Percentiles rank a stretch among this genome's conserved stretches.
Evolutionary conservation across 2,888 invertebrate genomes (phyloP).

Genomic region (Osmoderma eremita): DNA sequence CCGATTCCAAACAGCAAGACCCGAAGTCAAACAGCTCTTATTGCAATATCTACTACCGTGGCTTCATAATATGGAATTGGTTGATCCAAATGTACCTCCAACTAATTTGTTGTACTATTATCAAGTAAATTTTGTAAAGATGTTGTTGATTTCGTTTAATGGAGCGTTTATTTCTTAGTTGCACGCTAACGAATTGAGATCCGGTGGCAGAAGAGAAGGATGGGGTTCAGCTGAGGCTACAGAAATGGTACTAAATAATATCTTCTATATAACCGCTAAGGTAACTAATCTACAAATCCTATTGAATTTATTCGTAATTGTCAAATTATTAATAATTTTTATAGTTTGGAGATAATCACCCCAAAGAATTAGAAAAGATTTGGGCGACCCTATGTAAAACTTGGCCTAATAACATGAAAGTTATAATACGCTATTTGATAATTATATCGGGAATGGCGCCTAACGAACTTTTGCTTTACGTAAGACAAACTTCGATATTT

Average conservation of each 20-base stretch:
- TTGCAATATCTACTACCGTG: constrained; percentile 95
- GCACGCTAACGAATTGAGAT: constrained; percentile 69
- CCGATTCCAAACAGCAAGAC: constrained; percentile 94
- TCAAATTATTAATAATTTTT: constrained; percentile 48
- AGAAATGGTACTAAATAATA: constrained; percentile 98
- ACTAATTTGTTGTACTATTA: constrained; percentile 85
- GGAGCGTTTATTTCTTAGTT: constrained; percentile 57
- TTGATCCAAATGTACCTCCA: constrained; percentile 96
- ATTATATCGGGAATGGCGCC: constrained; percentile 99
- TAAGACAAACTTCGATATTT: constrained; percentile 68
- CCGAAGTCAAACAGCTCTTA: constrained; percentile 90
- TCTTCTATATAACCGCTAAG: constrained; percentile 97
- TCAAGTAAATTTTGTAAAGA: constrained; percentile 69
- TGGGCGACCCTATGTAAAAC: constrained; percentile 96
- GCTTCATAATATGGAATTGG: constrained; percentile 98
- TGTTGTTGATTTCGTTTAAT: not conserved
- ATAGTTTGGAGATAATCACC: constrained; percentile 97
- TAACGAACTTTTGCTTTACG: constrained; percentile 88
- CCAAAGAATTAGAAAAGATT: constrained; percentile 93
- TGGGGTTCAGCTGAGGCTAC: constrained; percentile 99
- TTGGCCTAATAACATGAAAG: constrained; percentile 97
- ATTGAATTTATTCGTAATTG: constrained; percentile 10
- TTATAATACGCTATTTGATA: constrained; percentile 94
- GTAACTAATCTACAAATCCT: constrained; percentile 62
- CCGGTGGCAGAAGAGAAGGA: constrained; percentile 84